Conservation (phyloP, 2,797 vertebrate species). For the Hemitrygon akajei region DNA sequence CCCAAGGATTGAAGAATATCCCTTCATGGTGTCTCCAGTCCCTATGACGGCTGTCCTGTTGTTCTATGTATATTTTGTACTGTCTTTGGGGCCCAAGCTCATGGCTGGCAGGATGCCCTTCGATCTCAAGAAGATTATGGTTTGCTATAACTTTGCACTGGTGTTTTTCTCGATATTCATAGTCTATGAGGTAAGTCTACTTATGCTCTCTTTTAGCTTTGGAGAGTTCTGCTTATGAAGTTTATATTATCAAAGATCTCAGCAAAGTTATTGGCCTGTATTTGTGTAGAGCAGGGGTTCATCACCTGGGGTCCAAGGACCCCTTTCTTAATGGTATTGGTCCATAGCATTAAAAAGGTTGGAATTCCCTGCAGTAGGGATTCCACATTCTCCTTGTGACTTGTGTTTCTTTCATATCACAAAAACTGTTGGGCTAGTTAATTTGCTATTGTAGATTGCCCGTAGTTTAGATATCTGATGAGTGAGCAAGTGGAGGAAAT, state of each 20-base stretch:
- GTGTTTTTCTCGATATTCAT: constrained; percentile 36
- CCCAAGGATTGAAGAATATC: constrained; percentile 14
- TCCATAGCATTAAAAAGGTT: no score
- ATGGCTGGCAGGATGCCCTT: constrained; percentile 30
- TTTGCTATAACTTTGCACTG: constrained; percentile 35
- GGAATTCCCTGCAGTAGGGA: not conserved
- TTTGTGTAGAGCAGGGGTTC: not conserved
- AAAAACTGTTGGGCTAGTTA: no score
- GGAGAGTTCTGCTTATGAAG: not conserved
- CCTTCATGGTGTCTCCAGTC: constrained; percentile 11
- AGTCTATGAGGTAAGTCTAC: constrained; percentile 23
- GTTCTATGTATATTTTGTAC: constrained; percentile 32
- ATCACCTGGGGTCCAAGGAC: no score
- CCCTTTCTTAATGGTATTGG: no score
- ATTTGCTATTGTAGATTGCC: no score
- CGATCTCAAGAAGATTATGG: constrained; percentile 33
- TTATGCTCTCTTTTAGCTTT: not conserved
- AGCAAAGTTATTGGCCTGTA: not conserved
- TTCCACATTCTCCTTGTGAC: no score
- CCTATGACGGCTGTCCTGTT: constrained; percentile 29
- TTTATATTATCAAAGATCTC: not conserved
- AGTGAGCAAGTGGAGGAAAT: no score
- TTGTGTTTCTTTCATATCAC: no score
- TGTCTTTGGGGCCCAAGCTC: constrained; percentile 12
- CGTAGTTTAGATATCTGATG: no score